phyloP scores from a whole-genome alignment of 2,113 vertebrate species.

The Halichoerus grypus region DNA sequence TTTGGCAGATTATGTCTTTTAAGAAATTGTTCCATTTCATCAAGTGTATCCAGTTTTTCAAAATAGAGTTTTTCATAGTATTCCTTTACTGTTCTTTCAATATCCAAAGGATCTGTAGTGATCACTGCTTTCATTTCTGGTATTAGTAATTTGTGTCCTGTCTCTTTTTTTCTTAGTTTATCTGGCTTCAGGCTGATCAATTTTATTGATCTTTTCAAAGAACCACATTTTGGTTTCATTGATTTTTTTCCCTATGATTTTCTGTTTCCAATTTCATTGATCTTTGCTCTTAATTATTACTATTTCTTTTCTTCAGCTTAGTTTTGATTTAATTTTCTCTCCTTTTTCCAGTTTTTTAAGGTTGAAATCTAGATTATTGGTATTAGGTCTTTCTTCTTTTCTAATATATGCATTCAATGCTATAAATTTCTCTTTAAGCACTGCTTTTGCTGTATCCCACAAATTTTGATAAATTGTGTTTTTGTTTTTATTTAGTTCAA shows the following conservation, averaged over 20 bases:
- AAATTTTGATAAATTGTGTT: background rate
- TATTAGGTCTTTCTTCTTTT: background rate
- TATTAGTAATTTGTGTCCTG: background rate
- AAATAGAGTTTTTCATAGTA: background rate
- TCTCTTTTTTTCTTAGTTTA: background rate
- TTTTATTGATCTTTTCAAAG: background rate
- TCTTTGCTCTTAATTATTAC: background rate
- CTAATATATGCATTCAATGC: background rate
- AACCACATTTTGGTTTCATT: background rate
- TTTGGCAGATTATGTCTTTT: background rate
- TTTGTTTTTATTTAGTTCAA: background rate
- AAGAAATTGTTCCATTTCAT: background rate
- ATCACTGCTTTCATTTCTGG: background rate
- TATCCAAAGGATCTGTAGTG: background rate
- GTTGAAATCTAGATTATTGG: background rate
- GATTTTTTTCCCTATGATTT: background rate
- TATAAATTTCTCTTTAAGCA: background rate
- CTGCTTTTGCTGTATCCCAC: background rate
- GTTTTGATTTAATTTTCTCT: background rate
- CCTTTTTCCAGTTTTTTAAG: background rate
- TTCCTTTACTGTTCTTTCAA: background rate
- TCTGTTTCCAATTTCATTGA: background rate
- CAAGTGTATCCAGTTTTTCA: background rate
- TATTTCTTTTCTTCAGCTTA: background rate
- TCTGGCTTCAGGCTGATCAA: background rate